A percentile compares a stretch with the other conserved stretches of the same genome.
These are phyloP conservation scores for Syngnathus floridae DNA, from an alignment of 2,113 vertebrate genomes.

Conservation along the genomic window DNA sequence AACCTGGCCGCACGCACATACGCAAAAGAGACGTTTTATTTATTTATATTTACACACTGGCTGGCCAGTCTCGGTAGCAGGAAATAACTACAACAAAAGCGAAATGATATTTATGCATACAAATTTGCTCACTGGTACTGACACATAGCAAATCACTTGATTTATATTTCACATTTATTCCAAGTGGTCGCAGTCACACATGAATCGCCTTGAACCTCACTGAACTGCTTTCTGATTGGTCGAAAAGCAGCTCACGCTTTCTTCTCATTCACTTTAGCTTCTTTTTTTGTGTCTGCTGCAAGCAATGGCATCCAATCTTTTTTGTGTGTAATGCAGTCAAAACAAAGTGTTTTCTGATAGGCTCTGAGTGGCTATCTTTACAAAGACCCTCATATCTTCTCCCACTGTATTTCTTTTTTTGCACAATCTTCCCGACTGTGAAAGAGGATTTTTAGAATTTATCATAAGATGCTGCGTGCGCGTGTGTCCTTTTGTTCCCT, in stretches of 20 bases:
- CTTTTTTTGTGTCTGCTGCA: background rate
- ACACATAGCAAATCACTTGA: background rate
- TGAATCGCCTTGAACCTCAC: background rate
- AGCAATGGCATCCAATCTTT: background rate
- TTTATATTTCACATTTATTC: background rate
- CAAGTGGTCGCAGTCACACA: background rate
- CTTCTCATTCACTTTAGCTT: background rate
- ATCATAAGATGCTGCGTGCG: conserved; percentile 13
- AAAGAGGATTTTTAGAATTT: conserved; percentile 20
- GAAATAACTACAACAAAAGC: background rate
- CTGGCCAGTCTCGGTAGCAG: conserved; percentile 16
- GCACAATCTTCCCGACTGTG: conserved; percentile 36
- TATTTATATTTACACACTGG: conserved; percentile 70
- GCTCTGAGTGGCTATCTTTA: conserved; percentile 44
- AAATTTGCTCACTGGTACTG: conserved; percentile 14
- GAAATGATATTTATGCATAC: background rate
- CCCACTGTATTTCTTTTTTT: background rate
- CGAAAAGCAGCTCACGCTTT: background rate
- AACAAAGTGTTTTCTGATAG: conserved; percentile 40
- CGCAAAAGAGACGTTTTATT: conserved; percentile 59
- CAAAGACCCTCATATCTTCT: conserved; percentile 10
- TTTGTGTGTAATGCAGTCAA: background rate
- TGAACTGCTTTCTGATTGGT: conserved; percentile 2
- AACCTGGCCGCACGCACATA: conserved; percentile 25
- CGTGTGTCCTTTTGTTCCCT: conserved; percentile 11